phyloP scores from a whole-genome alignment of 2,113 vertebrate species.

The Riparia riparia region DNA sequence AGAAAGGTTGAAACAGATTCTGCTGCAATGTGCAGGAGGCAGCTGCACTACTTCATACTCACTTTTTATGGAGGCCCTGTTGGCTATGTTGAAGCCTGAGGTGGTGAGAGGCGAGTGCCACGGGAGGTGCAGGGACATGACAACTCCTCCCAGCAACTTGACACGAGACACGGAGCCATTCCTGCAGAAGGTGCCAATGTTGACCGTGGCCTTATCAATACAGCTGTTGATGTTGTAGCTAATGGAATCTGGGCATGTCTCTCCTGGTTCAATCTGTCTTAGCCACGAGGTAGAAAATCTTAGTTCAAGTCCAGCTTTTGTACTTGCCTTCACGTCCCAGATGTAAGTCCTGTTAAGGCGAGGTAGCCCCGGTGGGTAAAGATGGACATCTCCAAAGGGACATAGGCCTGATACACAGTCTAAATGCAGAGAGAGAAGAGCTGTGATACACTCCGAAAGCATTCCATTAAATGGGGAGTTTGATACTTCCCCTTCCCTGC shows the following conservation, averaged over 20 bases:
- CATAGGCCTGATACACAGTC: conserved; percentile 82
- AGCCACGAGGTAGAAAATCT: conserved; percentile 81
- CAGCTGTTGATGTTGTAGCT: conserved; percentile 78
- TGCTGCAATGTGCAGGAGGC: not conserved
- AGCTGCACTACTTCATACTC: not conserved
- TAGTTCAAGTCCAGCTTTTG: conserved; percentile 79
- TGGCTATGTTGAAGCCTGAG: conserved; percentile 81
- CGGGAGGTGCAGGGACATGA: conserved; percentile 79
- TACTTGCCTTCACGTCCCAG: conserved; percentile 82
- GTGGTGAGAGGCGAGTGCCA: conserved; percentile 72
- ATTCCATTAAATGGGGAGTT: not conserved
- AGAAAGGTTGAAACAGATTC: not conserved
- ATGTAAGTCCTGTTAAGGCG: conserved; percentile 85
- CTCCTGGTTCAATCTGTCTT: conserved; percentile 78
- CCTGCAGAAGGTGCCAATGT: conserved; percentile 88
- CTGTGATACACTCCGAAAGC: not conserved
- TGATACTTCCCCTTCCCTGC: not conserved
- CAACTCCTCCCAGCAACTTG: conserved; percentile 75
- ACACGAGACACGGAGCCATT: conserved; percentile 83
- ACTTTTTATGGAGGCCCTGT: conserved; percentile 83
- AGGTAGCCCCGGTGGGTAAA: conserved; percentile 72
- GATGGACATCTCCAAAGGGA: conserved; percentile 74
- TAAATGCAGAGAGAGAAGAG: conserved; percentile 57
- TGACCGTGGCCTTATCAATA: conserved; percentile 34
- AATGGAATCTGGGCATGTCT: conserved; percentile 77